Base-by-base conservation (phyloP, 2,797 vertebrate species). In the Acanthurus tractus region DNA sequence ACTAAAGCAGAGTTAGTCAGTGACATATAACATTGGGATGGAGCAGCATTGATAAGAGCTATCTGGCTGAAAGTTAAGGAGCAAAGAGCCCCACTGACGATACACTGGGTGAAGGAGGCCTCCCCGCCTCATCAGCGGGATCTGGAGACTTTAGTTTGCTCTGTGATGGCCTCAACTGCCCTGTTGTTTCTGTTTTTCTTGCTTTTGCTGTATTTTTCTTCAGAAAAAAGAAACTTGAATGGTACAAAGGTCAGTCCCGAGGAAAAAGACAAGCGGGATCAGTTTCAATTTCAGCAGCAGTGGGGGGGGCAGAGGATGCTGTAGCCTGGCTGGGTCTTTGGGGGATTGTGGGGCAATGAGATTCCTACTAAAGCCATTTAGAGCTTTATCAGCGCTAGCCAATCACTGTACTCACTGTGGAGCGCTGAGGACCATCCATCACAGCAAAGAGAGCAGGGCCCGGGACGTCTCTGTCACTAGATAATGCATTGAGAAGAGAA, bases 21-120 rank as follows among this genome's bases (percentile, higher is more conserved):
- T 79, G 88, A 86, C 87, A 93, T 92, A 88, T 91, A 90, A 93
- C 90, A 89, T 62, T 6, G 3, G 73, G 71, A 87, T 76, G 71
- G 78, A 78, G 42, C 75, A 78, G 61, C 56, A 34, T 72, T 81
- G 88, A 94, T 93, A 91, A 93, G 81, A 72, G 76, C 66, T 84
- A 85, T 92, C 88, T 83, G 72, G 45, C 63, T 78, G 62, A 71
- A 86, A 84, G 86, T 83, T 84, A 68, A 72, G 81, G 74, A 29
- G 65, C 63, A 81, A 63, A 70, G 76, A 81, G 76, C 71, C 68
- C 78, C 71, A 38, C 77, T 55, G 78, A 69, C 18, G 38, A 59
- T 77, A 78, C 76, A 70, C 44, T 76, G 59, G 66, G 36, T 55
- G 49, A 67, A 70, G 6, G 48, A 59, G 81, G 64, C 79, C 79